phyloP scores from a whole-genome alignment of 2,113 vertebrate species.

The Cyanoderma ruficeps region DNA sequence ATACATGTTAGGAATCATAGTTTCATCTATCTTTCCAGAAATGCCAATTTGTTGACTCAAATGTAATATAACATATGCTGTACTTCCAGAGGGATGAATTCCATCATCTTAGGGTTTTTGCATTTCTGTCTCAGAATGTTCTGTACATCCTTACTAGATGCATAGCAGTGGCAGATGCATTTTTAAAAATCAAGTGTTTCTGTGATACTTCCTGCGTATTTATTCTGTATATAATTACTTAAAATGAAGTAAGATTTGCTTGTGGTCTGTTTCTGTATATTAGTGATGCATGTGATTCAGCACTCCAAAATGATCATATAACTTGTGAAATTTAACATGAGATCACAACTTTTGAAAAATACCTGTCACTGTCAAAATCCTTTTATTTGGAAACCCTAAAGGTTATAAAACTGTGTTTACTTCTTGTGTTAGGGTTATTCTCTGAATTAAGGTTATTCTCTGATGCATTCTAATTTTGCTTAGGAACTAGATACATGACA shows the following conservation, averaged over 20 bases:
- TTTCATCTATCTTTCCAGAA: constrained; percentile 14
- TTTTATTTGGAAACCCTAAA: neutral
- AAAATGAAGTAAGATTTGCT: neutral
- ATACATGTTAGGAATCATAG: neutral
- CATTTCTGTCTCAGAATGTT: constrained; percentile 1
- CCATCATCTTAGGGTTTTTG: neutral
- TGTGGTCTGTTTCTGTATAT: neutral
- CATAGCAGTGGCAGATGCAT: neutral
- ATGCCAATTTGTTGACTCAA: constrained; percentile 33
- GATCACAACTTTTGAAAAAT: neutral
- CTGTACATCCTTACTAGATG: neutral
- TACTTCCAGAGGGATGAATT: neutral
- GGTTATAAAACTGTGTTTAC: neutral
- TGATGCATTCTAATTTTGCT: neutral
- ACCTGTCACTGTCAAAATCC: neutral
- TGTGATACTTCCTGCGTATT: neutral
- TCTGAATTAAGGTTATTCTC: neutral
- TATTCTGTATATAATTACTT: neutral
- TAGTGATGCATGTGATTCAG: neutral
- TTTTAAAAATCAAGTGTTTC: neutral
- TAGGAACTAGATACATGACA: neutral
- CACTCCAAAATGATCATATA: neutral
- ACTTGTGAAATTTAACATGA: neutral
- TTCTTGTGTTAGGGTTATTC: neutral
- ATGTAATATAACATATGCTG: constrained; percentile 15